Percentiles rank a stretch among this genome's conserved stretches.
These are phyloP conservation scores for Spialia ferax DNA, from an alignment of 2,888 invertebrate genomes.

Conservation along the genomic window DNA sequence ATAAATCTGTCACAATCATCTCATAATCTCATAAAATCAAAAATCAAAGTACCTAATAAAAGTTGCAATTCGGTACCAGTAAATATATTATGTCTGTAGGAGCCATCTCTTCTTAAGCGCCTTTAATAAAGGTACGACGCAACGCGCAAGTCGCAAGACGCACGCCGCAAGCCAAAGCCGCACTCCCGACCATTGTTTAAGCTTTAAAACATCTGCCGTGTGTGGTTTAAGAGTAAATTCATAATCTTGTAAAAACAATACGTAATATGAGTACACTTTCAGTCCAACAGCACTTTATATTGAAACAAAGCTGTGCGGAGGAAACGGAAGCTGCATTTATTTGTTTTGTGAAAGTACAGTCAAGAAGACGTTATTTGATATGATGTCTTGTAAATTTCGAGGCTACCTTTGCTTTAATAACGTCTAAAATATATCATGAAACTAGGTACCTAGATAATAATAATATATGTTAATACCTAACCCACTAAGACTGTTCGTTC, in stretches of 20 bases:
- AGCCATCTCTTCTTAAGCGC: background rate
- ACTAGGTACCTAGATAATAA: no score
- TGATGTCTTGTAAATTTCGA: background rate
- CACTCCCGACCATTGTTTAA: constrained; percentile 40
- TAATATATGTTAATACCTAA: no score
- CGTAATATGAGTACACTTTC: constrained; percentile 34
- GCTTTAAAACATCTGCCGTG: constrained; percentile 45
- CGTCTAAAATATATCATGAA: no score
- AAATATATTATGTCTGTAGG: no score
- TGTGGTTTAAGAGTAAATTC: constrained; percentile 39
- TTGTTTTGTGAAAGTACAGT: constrained; percentile 25
- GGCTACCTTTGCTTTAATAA: background rate
- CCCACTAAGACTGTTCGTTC: no score
- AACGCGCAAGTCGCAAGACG: constrained; percentile 22
- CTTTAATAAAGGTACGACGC: background rate
- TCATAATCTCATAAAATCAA: no score
- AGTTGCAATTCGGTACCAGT: no score
- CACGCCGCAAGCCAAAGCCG: background rate
- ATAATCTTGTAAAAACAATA: constrained; percentile 36
- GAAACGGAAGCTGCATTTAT: constrained; percentile 36
- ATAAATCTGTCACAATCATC: no score
- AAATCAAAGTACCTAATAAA: no score
- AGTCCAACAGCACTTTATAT: constrained; percentile 22
- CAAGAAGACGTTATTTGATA: constrained; percentile 27
- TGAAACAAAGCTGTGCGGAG: constrained; percentile 43